Evolutionary conservation across 1,140 invertebrate genomes (phyloP), one percentile per base, ranked within the genome.

Genomic region (Calycopis cecrops): DNA sequence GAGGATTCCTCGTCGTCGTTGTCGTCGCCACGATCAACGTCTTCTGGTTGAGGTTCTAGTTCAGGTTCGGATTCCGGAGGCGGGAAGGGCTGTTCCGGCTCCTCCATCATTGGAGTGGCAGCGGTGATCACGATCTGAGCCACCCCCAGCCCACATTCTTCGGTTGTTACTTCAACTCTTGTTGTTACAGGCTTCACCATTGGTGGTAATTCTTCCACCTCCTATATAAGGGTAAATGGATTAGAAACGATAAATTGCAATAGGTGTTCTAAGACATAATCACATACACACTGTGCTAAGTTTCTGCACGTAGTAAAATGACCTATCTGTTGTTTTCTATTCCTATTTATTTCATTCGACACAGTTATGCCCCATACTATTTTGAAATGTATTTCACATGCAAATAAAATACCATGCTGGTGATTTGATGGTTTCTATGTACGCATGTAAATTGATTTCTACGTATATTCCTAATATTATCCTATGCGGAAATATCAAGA

Each of bases 111-210:
- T 17, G 95, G 95, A 4, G 95, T 96, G 42, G 95, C 95, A 17
- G 94, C 94, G 11, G 95, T 96, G 72, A 97, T 96, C 7, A 96
- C 94, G 62, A 96, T 96, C 74, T 95, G 93, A 50, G 94, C 94
- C 47, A 95, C 94, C 52, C 93, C 93, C 44, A 96, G 89, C 63
- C 92, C 91, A 66, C 67, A 71, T 42, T 72, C 71, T 16, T 73
- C 73, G 9, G 57, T 51, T 16, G 72, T 65, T 52, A 71, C 54
- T 62, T 79, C 77, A 82, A 76, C 77, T 71, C 69, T 72, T 62
- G 75, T 76, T 67, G 71, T 69, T 60, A 59, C 69, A 63, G 86
- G 87, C 60, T 81, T 86, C 63, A 62, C 58, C 44, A 58, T 63
- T 51, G 62, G 63, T 14, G 57, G 63, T 59, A 59, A 60, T 57